These are phyloP conservation scores for Hemiprocne comata DNA, from an alignment of 2,113 vertebrate species.

Conservation along the genomic window DNA sequence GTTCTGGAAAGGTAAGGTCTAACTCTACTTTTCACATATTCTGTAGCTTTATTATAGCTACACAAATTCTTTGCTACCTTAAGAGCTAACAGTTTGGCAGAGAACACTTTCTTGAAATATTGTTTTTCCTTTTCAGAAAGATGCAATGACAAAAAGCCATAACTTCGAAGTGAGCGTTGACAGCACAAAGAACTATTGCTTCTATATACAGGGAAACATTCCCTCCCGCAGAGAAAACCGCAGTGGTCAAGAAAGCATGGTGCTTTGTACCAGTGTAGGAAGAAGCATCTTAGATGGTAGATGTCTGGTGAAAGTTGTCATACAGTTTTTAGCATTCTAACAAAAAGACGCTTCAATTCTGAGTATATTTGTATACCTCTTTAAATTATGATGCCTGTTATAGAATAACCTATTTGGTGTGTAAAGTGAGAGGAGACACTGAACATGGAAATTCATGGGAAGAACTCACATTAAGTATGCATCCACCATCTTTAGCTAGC, in stretches of 20 bases:
- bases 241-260: constrained; percentile 74
- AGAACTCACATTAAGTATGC: not conserved
- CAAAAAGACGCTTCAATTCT: not conserved
- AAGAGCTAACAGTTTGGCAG: not conserved
- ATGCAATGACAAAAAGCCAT: constrained; percentile 40
- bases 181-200: constrained; percentile 84
- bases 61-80: not conserved
- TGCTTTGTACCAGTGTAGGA: constrained; percentile 67
- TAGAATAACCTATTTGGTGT: not conserved
- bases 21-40: not conserved
- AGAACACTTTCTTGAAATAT: not conserved
- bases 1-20: constrained; percentile 86
- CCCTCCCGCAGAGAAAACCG: constrained; percentile 74
- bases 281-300: constrained; percentile 42
- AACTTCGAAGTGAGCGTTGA: constrained; percentile 79
- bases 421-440: not conserved
- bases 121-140: constrained; percentile 78
- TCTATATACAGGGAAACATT: constrained; percentile 81
- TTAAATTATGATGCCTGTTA: not conserved
- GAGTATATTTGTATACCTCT: not conserved
- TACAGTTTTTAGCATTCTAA: not conserved
- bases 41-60: not conserved
- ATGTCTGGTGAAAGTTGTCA: not conserved
- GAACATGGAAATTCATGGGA: not conserved
- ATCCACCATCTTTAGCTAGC: not conserved